A percentile compares a stretch with the other conserved stretches of the same genome.
Conservation (phyloP, 1,140 invertebrate species). For the Zaprionus ghesquierei region DNA sequence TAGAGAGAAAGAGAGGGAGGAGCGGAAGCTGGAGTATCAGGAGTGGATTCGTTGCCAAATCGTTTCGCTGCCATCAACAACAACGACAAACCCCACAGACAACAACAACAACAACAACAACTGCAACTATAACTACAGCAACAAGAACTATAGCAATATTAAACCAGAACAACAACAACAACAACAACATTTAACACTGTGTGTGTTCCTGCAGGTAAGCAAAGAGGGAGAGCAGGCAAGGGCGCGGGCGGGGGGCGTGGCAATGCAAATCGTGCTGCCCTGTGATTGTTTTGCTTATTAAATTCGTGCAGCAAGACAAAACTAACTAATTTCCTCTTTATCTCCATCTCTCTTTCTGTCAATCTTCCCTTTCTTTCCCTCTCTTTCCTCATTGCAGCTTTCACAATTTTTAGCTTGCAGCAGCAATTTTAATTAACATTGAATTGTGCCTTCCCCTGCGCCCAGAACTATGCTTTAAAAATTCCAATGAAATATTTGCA, state of each 20-base stretch:
- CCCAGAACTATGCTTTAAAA: slow-evolving; percentile 64
- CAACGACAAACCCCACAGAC: slow-evolving; percentile 34
- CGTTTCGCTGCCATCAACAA: slow-evolving; percentile 74
- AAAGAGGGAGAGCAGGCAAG: background rate
- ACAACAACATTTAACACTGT: slow-evolving; percentile 67
- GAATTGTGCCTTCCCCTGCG: slow-evolving; percentile 79
- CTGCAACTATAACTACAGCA: slow-evolving; percentile 40
- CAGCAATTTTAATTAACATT: slow-evolving; percentile 79
- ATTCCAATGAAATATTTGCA: slow-evolving; percentile 75
- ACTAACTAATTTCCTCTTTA: slow-evolving; percentile 58
- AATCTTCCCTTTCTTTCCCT: background rate
- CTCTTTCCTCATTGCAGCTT: slow-evolving; percentile 50
- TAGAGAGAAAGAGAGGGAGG: slow-evolving; percentile 15
- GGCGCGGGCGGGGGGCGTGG: slow-evolving; percentile 28
- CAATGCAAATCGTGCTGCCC: slow-evolving; percentile 76
- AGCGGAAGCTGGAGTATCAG: slow-evolving; percentile 23
- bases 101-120: slow-evolving; percentile 57
- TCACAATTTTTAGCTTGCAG: slow-evolving; percentile 75
- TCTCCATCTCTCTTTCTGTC: background rate
- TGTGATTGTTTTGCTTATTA: slow-evolving; percentile 77
- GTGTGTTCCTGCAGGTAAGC: slow-evolving; percentile 78
- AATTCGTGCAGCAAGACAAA: slow-evolving; percentile 63
- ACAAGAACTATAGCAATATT: slow-evolving; percentile 43
- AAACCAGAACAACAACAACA: slow-evolving; percentile 45
- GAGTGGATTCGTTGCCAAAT: slow-evolving; percentile 69